These are phyloP conservation scores for Arvicanthis niloticus DNA, from an alignment of 2,113 vertebrate genomes.

Conservation along the genomic window DNA sequence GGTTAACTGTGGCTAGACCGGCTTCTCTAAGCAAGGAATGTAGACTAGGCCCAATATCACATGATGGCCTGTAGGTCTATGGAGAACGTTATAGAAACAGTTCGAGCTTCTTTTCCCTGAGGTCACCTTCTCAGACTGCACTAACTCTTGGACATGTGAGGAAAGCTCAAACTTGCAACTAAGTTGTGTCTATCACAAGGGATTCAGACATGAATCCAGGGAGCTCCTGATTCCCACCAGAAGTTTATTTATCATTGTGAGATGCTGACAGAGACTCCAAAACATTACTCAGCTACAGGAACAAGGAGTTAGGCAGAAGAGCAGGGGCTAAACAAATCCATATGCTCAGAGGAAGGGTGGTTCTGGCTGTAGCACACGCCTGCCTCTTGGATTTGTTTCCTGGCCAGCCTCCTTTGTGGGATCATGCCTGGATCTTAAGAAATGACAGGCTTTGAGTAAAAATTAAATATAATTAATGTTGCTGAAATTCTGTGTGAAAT, in stretches of 20 bases:
- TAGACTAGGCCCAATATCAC: background rate
- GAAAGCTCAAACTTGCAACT: background rate
- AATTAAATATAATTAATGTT: conserved; percentile 52
- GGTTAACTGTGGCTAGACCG: background rate
- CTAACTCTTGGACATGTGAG: background rate
- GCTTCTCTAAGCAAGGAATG: background rate
- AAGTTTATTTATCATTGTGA: conserved; percentile 18
- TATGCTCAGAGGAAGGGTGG: conserved; percentile 13
- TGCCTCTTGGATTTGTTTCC: conserved; percentile 33
- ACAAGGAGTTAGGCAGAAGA: conserved; percentile 20
- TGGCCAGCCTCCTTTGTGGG: conserved; percentile 25
- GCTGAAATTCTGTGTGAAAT: conserved; percentile 30
- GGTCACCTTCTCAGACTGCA: background rate
- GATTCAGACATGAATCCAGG: background rate
- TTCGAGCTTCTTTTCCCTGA: background rate
- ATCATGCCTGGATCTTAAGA: conserved; percentile 21
- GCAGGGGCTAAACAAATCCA: background rate
- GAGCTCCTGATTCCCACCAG: background rate
- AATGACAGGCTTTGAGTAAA: conserved; percentile 46
- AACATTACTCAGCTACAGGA: background rate
- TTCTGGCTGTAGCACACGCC: background rate
- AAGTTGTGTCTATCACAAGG: background rate
- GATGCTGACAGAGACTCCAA: background rate
- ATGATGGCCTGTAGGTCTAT: background rate
- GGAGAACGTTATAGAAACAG: background rate